Evolutionary conservation across 1,140 invertebrate species (phyloP).

Genomic region (Trypoxylus dichotomus): DNA sequence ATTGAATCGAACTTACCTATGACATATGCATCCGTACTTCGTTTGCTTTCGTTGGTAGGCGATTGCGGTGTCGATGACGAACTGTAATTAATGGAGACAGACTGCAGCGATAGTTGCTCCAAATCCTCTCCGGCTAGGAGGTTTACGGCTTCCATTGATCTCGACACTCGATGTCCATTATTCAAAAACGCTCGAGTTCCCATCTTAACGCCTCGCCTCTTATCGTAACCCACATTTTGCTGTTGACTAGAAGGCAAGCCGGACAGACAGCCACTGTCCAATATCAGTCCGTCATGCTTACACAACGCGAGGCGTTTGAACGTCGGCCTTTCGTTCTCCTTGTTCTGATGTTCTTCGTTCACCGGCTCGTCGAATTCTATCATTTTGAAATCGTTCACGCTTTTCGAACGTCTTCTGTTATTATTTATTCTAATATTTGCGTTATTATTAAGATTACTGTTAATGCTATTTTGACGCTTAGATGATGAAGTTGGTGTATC

Average conservation of each 20-base stretch:
- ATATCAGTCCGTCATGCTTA: constrained; percentile 40
- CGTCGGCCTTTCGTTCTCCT: constrained; percentile 68
- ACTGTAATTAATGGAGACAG: constrained; percentile 48
- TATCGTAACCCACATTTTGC: constrained; percentile 43
- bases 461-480: neutral
- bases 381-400: constrained; percentile 43
- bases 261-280: constrained; percentile 53
- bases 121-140: constrained; percentile 42
- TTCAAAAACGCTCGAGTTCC: constrained; percentile 64
- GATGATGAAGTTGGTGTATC: constrained; percentile 23
- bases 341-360: constrained; percentile 65
- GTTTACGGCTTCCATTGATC: constrained; percentile 54
- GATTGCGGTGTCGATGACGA: constrained; percentile 45
- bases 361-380: constrained; percentile 32
- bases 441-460: neutral
- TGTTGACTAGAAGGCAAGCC: constrained; percentile 45
- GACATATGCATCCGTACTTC: constrained; percentile 45
- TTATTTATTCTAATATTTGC: neutral
- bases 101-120: constrained; percentile 49
- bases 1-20: constrained; percentile 46
- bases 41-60: constrained; percentile 32
- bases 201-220: constrained; percentile 71
- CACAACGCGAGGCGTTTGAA: constrained; percentile 40
- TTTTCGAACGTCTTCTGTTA: constrained; percentile 44
- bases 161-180: constrained; percentile 45